Conservation (phyloP, 2,797 vertebrate species). For the Sebastes wilsoni region DNA sequence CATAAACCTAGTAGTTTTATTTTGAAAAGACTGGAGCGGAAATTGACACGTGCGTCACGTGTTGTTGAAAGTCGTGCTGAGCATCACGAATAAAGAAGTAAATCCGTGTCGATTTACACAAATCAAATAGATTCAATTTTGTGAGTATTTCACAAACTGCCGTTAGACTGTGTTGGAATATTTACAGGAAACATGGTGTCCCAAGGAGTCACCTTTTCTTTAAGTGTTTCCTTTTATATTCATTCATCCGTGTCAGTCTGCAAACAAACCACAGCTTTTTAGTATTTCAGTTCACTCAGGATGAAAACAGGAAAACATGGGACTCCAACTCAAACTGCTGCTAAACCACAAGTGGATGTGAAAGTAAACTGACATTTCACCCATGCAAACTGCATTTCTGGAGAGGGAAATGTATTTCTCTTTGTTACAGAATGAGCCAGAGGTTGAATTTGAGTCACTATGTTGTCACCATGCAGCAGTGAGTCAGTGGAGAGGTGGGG, state of each 20-base stretch:
- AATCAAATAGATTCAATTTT: no score
- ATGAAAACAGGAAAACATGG: not conserved
- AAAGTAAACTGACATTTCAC: not conserved
- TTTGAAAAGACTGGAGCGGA: not conserved
- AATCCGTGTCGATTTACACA: no score
- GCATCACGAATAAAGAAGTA: no score
- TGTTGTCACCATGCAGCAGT: slow-evolving; percentile 50
- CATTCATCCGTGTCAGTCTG: not conserved
- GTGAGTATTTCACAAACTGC: no score
- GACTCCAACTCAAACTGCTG: not conserved
- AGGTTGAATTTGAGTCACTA: slow-evolving; percentile 42
- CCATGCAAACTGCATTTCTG: not conserved
- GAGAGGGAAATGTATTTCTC: not conserved
- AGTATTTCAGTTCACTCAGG: not conserved
- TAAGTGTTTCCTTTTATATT: not conserved
- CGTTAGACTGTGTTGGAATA: not conserved
- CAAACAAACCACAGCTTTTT: not conserved
- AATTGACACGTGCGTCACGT: no score
- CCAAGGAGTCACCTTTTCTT: not conserved
- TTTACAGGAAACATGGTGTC: not conserved
- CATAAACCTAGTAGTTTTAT: no score
- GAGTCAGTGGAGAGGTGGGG: slow-evolving; percentile 38
- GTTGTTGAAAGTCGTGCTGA: no score
- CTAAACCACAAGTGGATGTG: not conserved
- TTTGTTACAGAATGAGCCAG: slow-evolving; percentile 13